These are phyloP conservation scores for Tenthredo amoena DNA, from an alignment of 2,888 invertebrate genomes.

Conservation along the genomic window DNA sequence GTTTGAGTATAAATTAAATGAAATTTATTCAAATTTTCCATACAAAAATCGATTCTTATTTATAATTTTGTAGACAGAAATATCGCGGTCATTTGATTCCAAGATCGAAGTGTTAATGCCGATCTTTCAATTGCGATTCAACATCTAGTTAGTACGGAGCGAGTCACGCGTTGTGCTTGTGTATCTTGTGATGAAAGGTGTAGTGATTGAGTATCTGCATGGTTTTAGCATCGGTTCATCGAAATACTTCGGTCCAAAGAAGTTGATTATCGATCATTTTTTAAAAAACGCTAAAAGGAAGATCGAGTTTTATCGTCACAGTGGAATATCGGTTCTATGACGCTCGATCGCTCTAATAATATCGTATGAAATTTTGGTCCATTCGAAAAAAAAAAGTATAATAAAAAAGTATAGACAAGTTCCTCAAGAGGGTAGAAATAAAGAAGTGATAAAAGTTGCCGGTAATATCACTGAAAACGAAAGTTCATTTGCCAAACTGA, in stretches of 20 bases:
- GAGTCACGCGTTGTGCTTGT: conserved; percentile 16
- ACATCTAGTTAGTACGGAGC: neutral
- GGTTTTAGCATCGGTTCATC: neutral
- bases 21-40: neutral
- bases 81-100: neutral
- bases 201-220: conserved; percentile 19
- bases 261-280: neutral
- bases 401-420: neutral
- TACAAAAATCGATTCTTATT: neutral
- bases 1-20: neutral
- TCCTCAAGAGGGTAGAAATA: neutral
- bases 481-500: conserved; percentile 29
- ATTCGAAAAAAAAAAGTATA: neutral
- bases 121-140: neutral
- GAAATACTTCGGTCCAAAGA: neutral
- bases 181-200: conserved; percentile 11
- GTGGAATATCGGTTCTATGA: neutral
- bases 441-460: neutral
- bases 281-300: neutral
- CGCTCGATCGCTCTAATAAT: neutral
- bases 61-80: neutral
- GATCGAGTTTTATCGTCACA: neutral
- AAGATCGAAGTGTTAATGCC: neutral
- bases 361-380: neutral
- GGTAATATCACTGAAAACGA: conserved; percentile 2